Evolutionary conservation across 2,888 invertebrate genomes (phyloP).

Genomic region (Aporophyla nigra): DNA sequence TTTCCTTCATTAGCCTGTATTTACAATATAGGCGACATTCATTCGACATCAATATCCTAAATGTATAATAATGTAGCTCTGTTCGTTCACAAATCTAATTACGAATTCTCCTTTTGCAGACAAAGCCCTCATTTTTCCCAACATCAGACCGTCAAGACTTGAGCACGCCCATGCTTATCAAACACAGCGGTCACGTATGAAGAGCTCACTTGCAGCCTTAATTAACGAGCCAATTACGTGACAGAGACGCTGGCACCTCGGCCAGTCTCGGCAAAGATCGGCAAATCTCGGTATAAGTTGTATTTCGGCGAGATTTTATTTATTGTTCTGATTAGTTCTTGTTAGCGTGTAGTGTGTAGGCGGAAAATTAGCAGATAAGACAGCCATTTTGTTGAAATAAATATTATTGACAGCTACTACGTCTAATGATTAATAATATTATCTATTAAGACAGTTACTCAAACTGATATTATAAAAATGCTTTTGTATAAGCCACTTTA

Average conservation of each 20-base stretch:
- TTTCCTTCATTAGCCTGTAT: no score
- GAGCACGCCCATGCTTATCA: slow-evolving; percentile 41
- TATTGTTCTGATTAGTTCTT: slow-evolving; percentile 28
- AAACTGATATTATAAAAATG: not conserved
- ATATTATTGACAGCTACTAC: not conserved
- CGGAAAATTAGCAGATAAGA: not conserved
- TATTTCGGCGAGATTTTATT: slow-evolving; percentile 27
- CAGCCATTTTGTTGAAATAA: not conserved
- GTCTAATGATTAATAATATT: not conserved
- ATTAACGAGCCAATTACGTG: slow-evolving; percentile 64
- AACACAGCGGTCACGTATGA: slow-evolving; percentile 55
- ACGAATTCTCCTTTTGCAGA: not conserved
- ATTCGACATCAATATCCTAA: not conserved
- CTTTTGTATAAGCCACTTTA: not conserved
- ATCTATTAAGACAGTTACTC: not conserved
- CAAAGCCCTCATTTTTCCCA: slow-evolving; percentile 4
- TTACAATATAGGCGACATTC: not conserved
- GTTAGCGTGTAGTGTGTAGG: not conserved
- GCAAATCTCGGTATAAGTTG: not conserved
- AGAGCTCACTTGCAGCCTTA: slow-evolving; percentile 51
- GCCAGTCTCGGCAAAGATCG: slow-evolving; percentile 1
- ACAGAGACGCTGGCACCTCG: slow-evolving; percentile 7
- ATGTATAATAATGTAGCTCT: not conserved
- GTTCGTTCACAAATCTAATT: not conserved
- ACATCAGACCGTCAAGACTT: not conserved